Percentiles rank a stretch among this genome's conserved stretches.
Conservation (phyloP, 2,888 invertebrate genomes). For the Bellardia pandia region DNA sequence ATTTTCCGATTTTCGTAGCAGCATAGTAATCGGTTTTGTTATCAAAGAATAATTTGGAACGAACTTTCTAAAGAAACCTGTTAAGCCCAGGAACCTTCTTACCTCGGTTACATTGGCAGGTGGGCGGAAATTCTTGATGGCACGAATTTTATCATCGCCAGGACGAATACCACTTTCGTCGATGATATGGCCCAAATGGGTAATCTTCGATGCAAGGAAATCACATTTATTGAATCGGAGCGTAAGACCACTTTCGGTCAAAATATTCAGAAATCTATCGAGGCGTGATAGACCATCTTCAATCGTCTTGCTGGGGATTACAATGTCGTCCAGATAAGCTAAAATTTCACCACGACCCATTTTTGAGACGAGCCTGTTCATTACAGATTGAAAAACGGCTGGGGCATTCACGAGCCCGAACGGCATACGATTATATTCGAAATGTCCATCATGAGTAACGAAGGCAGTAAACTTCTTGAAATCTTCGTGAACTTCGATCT, state of each 20-base stretch:
- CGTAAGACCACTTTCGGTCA: background rate
- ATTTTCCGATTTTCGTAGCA: background rate
- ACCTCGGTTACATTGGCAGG: conserved; percentile 38
- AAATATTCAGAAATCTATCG: background rate
- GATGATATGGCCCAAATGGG: background rate
- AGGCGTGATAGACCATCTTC: conserved; percentile 18
- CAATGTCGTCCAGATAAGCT: conserved; percentile 17
- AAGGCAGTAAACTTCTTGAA: background rate
- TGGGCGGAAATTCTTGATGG: background rate
- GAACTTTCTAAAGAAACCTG: conserved; percentile 21
- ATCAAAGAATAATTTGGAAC: conserved; percentile 32
- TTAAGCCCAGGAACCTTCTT: background rate
- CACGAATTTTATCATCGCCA: background rate
- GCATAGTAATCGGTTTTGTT: conserved; percentile 46
- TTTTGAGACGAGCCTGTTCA: background rate
- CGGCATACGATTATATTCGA: too few relatives aligned
- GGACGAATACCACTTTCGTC: background rate
- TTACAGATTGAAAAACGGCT: background rate
- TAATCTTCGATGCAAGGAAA: conserved; percentile 27
- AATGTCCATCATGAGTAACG: background rate
- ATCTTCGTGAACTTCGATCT: background rate
- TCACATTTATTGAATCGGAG: conserved; percentile 50
- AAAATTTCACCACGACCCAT: background rate
- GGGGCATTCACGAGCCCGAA: too few relatives aligned
- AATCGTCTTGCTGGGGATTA: conserved; percentile 28